phyloP scores from a whole-genome alignment of 2,113 vertebrate species.

The Chamaetylas fuelleborni region DNA sequence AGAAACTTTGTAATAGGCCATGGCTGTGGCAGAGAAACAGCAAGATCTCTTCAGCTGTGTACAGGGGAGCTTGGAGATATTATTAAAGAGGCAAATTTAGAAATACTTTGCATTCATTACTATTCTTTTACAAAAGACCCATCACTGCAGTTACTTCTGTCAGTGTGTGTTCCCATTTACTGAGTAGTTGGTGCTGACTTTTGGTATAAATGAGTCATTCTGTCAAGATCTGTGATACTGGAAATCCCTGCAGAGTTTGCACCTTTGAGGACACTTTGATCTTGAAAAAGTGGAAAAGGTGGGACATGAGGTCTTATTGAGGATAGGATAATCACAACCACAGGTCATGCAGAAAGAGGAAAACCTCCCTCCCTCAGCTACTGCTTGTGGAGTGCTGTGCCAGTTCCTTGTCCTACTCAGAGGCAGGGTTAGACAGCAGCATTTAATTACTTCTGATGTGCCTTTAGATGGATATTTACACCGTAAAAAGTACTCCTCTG shows the following conservation, averaged over 20 bases:
- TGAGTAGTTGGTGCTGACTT: not conserved
- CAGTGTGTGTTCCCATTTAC: not conserved
- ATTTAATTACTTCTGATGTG: not conserved
- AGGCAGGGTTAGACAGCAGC: not conserved
- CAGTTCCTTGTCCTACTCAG: not conserved
- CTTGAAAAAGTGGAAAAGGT: not conserved
- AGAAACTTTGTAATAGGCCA: not conserved
- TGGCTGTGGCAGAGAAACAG: not conserved
- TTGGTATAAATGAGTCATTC: not conserved
- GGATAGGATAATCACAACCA: not conserved
- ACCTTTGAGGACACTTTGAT: not conserved
- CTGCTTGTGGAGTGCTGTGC: not conserved
- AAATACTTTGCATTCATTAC: not conserved
- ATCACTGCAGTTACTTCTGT: not conserved
- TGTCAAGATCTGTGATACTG: not conserved
- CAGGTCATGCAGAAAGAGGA: not conserved
- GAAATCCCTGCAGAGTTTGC: not conserved
- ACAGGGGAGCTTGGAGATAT: not conserved
- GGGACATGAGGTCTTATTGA: not conserved
- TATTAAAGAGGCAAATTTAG: not conserved
- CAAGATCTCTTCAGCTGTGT: not conserved
- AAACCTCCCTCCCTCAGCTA: not conserved
- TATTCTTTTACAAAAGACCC: not conserved
- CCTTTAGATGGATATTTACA: not conserved
- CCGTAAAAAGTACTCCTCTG: not conserved